Evolutionary conservation across 2,888 invertebrate species (phyloP), one percentile per base, ranked within the genome.

Genomic region (Dynastes tityus): DNA sequence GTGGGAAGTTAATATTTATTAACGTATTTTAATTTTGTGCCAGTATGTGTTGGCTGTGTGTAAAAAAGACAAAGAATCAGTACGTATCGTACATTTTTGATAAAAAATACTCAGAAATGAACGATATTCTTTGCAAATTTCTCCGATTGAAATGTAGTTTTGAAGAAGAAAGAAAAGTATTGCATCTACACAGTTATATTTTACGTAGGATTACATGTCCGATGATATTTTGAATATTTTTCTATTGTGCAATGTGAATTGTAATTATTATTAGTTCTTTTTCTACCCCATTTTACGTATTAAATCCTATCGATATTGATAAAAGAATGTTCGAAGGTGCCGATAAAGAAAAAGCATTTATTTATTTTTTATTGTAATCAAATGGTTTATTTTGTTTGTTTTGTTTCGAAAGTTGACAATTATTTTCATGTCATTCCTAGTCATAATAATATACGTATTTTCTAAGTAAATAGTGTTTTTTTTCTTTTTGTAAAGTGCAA

Each of bases 401-500:
- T 32, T 8, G 29, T 32, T 45, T 45, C 11, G 45, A 45, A 45
- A 8, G 8, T 8, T 11, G 45, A 45, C 2, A 11, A 8, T 45
- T 45, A 11, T 2, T 2, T 45, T 45, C 16, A 45, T 49, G 45
- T 67, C 67, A 45, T 49, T 67, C 67, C 67, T 67, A 67, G 67
- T 67, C 67, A 67, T 67, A 67, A 32, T n/a, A 67, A 67, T 49
- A 49, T 49, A 67, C 27, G 67, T 45, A 67, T 67, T 67, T 67
- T 67, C 8, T 67, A 67, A 67, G 67, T 29, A 67, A 49, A 67
- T 22, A n/a, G 49, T 45, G 49, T 67, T 13, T 67, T 45, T 61
- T 27, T 61, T 27, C 22, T 63, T 55, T 37, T 5, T 13, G 8
- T 22, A 22, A 16, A 55, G 6, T 45, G 32, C 32, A 22, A 22